These are phyloP conservation scores for Calyptomena viridis DNA, from an alignment of 2,113 vertebrate genomes.

Conservation along the genomic window DNA sequence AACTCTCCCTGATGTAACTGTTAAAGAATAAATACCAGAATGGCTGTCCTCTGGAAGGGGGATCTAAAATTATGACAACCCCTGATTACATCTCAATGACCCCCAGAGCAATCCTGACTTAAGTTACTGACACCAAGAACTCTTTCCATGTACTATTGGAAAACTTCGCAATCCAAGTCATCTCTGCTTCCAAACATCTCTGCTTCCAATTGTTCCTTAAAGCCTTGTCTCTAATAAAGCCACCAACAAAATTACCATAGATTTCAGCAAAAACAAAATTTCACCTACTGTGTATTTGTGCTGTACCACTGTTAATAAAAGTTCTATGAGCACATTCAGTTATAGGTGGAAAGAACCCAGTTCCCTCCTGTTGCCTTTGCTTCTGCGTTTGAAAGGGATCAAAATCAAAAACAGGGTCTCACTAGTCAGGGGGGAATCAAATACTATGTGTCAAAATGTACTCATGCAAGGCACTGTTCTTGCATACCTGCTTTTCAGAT, in stretches of 20 bases:
- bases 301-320: neutral
- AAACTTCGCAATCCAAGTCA: neutral
- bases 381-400: neutral
- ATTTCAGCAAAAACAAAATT: neutral
- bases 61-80: neutral
- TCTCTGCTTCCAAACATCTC: neutral
- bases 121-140: neutral
- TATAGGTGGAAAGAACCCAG: neutral
- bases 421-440: neutral
- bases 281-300: neutral
- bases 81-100: neutral
- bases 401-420: neutral
- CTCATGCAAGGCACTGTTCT: neutral
- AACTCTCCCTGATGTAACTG: neutral
- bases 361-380: neutral
- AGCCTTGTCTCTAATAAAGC: neutral
- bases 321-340: neutral
- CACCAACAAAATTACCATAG: neutral
- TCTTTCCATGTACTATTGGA: neutral
- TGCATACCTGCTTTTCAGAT: neutral
- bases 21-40: neutral
- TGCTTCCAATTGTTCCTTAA: neutral
- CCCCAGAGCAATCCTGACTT: neutral
- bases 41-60: neutral
- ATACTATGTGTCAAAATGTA: neutral